Evolutionary conservation across 1,140 invertebrate genomes (phyloP), one percentile per base, ranked within the genome.

Genomic region (Nebria ingens): DNA sequence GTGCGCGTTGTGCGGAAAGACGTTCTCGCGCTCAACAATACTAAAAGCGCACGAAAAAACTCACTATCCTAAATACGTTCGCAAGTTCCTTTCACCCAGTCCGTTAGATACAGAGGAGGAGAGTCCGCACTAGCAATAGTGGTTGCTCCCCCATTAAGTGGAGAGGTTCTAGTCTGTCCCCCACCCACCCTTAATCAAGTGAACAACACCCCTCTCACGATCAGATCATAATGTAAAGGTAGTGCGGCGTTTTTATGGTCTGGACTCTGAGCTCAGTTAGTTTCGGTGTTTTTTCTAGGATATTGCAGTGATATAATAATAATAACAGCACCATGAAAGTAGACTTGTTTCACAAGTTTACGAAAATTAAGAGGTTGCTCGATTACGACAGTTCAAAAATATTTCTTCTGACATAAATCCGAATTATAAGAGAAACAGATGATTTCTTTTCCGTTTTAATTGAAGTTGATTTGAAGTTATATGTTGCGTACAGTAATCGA

Each of bases 41-140:
- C 75, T 92, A 57, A 92, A 92, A 70, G 88, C 89, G 61, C 90
- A 93, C 73, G 89, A 92, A 72, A 92, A 93, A 74, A 91, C 89
- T 60, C 89, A 92, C 73, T 90, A 87, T 76, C 89, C 88, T 56
- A 91, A 91, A 73, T 90, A 89, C 71, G 85, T 88, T 63, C 78
- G 87, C 57, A 90, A 90, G 75, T 90, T 87, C 73, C 77, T 90
- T 38, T 89, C 88, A 60, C 87, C 87, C 58, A 88, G 85, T 66
- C 87, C 87, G 55, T 81, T 89, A 62, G 87, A 90, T 64, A 85
- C 84, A 52, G 82, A 86, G 65, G 85, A 86, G 68, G 85, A 87
- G 71, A 83, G 83, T 69, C 84, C 84, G 61, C 83, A 83, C 73
- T 69, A 70, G 63, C 79, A 51, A 3, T 22, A 45, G 22, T 52